Conservation (phyloP, 1,140 invertebrate genomes). For the Drosophila kikkawai region DNA sequence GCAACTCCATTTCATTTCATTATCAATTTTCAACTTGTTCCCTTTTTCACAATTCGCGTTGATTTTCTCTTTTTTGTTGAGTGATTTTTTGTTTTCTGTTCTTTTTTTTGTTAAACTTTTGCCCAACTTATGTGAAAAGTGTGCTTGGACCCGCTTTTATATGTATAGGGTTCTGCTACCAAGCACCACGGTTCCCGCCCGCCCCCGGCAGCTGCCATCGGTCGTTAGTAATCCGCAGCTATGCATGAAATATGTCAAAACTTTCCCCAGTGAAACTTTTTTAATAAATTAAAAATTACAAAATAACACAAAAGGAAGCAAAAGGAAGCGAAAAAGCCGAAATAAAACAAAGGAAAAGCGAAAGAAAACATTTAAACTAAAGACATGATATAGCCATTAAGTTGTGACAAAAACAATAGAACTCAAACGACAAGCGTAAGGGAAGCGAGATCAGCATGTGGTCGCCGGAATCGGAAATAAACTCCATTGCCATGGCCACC, state of each 20-base stretch:
- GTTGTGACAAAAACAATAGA: constrained; percentile 26
- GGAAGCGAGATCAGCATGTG: constrained; percentile 71
- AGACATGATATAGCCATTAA: constrained; percentile 58
- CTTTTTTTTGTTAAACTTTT: constrained; percentile 36
- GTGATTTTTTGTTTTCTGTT: constrained; percentile 8
- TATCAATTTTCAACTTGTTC: constrained; percentile 46
- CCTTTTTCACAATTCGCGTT: constrained; percentile 21
- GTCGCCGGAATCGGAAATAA: constrained; percentile 85
- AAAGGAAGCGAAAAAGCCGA: constrained; percentile 9
- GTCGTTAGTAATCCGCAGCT: constrained; percentile 52
- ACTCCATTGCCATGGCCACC: constrained; percentile 85
- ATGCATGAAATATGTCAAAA: constrained; percentile 71
- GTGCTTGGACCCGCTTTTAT: constrained; percentile 15
- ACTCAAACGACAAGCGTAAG: constrained; percentile 9
- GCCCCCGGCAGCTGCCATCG: constrained; percentile 20
- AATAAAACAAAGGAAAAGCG: constrained; percentile 24
- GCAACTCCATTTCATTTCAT: constrained; percentile 28
- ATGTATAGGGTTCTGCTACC: constrained; percentile 41
- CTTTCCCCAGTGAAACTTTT: constrained; percentile 58
- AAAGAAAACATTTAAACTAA: constrained; percentile 5
- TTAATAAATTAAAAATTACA: constrained; percentile 68
- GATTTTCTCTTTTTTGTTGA: constrained; percentile 18
- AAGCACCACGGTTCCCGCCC: constrained; percentile 4
- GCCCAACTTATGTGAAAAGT: constrained; percentile 45
- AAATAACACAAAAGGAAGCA: constrained; percentile 28